Percentiles rank a stretch among this genome's conserved stretches.
These are phyloP conservation scores for Anadara kagoshimensis DNA, from an alignment of 1,140 invertebrate species.

Conservation along the genomic window DNA sequence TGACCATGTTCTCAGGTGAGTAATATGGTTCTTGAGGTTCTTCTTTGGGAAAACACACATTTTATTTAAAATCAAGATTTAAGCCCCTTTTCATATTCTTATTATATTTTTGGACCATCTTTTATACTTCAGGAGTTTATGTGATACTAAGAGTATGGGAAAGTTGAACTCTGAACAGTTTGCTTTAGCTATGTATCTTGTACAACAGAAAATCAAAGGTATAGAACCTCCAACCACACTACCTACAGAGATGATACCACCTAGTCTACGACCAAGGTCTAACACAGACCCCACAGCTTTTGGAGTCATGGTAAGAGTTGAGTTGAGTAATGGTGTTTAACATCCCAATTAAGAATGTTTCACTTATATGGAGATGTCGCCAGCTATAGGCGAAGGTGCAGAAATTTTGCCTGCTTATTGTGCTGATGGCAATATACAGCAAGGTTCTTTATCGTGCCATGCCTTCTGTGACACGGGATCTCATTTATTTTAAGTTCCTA, in stretches of 20 bases:
- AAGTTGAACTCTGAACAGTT: slow-evolving; percentile 97
- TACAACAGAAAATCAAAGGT: slow-evolving; percentile 88
- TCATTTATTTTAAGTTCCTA: too few species aligned
- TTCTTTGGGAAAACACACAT: neutral
- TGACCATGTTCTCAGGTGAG: too few species aligned
- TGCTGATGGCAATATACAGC: too few species aligned
- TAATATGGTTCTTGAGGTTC: neutral
- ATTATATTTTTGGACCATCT: neutral
- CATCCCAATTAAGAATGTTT: too few species aligned
- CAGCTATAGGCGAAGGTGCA: too few species aligned
- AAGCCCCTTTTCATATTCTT: neutral
- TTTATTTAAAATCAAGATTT: too few species aligned
- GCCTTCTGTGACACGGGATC: too few species aligned
- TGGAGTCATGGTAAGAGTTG: slow-evolving; percentile 60
- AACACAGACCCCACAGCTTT: slow-evolving; percentile 59
- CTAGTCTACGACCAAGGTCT: slow-evolving; percentile 73
- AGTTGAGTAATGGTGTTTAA: too few species aligned
- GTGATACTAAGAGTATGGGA: slow-evolving; percentile 92
- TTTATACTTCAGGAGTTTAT: slow-evolving; percentile 84
- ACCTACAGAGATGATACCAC: slow-evolving; percentile 88
- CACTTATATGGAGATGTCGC: neutral
- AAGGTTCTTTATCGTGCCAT: too few species aligned
- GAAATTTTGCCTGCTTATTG: too few species aligned
- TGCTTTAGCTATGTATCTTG: slow-evolving; percentile 95
- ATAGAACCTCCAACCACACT: slow-evolving; percentile 85